A percentile compares a stretch with the other conserved stretches of the same genome.
Conservation (phyloP, 2,113 vertebrate genomes). For the Siphamia tubifer region DNA sequence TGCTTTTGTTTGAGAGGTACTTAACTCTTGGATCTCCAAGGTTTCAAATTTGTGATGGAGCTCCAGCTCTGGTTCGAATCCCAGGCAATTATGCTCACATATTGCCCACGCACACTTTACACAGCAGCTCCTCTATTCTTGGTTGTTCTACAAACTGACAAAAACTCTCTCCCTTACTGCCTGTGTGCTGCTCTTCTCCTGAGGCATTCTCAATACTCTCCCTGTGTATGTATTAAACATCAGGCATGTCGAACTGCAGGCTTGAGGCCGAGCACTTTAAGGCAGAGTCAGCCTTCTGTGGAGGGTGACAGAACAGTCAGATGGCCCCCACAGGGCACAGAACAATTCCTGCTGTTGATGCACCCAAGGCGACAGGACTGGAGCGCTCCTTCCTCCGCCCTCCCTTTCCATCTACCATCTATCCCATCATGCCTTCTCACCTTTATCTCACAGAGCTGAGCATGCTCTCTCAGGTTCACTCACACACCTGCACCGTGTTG, state of each 20-base stretch:
- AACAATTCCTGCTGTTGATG: constrained; percentile 69
- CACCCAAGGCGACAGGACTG: constrained; percentile 68
- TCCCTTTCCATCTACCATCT: constrained; percentile 23
- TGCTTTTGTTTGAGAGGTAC: constrained; percentile 22
- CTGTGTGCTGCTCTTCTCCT: constrained; percentile 28
- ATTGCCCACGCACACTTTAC: constrained; percentile 37
- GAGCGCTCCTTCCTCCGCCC: constrained; percentile 36
- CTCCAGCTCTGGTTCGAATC: constrained; percentile 33
- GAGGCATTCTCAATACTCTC: constrained; percentile 42
- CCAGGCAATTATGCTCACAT: constrained; percentile 35
- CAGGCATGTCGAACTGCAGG: constrained; percentile 47
- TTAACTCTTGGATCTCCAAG: constrained; percentile 19
- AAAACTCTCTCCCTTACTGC: constrained; percentile 4
- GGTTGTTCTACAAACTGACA: constrained; percentile 51
- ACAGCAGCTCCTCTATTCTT: constrained; percentile 44
- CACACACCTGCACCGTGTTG: constrained; percentile 48
- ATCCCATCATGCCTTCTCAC: constrained; percentile 39
- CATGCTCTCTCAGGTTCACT: constrained; percentile 8
- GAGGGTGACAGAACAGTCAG: constrained; percentile 72
- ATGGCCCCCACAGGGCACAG: constrained; percentile 59
- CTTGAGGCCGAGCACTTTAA: constrained; percentile 53
- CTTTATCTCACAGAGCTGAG: constrained; percentile 43
- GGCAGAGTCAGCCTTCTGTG: constrained; percentile 59
- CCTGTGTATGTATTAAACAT: constrained; percentile 66
- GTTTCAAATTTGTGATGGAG: constrained; percentile 32